phyloP scores from a whole-genome alignment of 2,797 vertebrate genomes.

The Micrastur ruficollis region DNA sequence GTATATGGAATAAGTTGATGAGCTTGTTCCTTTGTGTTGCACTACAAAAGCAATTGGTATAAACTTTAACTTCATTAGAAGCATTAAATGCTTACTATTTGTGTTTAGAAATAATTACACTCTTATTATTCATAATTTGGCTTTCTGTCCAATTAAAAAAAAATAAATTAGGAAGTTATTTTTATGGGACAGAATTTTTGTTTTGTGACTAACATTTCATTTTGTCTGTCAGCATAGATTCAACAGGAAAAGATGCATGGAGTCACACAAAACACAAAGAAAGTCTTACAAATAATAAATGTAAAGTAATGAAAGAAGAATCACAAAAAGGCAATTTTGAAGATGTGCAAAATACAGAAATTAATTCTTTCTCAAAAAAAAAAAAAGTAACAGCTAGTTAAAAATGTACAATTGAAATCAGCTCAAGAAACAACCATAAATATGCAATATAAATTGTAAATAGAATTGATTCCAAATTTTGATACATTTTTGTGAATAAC shows the following conservation, averaged over 20 bases:
- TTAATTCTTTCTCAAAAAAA: background rate
- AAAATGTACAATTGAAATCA: background rate
- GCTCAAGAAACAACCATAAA: background rate
- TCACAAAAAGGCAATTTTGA: background rate
- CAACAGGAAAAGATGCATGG: background rate
- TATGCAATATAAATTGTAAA: background rate
- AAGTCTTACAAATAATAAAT: background rate
- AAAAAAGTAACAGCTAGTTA: background rate
- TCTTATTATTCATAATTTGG: background rate
- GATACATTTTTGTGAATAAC: background rate
- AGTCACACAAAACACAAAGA: background rate
- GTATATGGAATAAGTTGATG: background rate
- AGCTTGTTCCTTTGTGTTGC: background rate
- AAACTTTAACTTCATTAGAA: background rate
- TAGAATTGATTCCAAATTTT: background rate
- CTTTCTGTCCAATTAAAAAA: background rate
- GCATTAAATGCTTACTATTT: background rate
- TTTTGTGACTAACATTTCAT: background rate
- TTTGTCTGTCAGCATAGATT: slow-evolving; percentile 3
- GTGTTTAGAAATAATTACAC: background rate
- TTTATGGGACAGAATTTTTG: background rate
- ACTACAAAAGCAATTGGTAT: background rate
- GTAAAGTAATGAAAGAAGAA: background rate
- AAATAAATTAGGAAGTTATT: background rate
- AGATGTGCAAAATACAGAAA: background rate